A percentile compares a stretch with the other conserved stretches of the same genome.
Conservation (phyloP, 2,888 invertebrate species). For the Aphodius granarius region DNA sequence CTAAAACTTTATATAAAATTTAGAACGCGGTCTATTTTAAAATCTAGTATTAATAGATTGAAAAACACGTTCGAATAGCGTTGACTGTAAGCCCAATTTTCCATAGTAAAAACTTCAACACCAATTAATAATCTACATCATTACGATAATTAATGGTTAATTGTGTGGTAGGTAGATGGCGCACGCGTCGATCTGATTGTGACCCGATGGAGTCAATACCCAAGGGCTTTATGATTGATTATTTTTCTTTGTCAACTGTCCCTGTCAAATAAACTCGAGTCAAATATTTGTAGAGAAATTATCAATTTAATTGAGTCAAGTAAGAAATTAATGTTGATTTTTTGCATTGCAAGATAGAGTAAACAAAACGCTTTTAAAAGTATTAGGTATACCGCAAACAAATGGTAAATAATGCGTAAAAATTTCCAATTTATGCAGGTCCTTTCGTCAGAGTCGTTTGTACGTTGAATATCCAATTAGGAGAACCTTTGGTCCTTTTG, state of each 20-base stretch:
- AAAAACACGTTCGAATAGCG: not conserved
- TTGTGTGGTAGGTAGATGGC: not conserved
- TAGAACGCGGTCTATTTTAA: no score
- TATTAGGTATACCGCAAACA: no score
- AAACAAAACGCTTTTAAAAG: no score
- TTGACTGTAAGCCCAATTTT: not conserved
- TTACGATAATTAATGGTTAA: not conserved
- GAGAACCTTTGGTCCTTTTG: not conserved
- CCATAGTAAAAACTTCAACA: not conserved
- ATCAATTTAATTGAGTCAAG: not conserved
- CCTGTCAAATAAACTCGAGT: not conserved
- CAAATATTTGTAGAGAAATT: not conserved
- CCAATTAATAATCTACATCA: not conserved
- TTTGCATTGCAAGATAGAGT: no score
- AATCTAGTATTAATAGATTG: not conserved
- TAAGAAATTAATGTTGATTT: not conserved
- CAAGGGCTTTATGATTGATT: not conserved
- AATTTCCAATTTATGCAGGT: not conserved
- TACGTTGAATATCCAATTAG: not conserved
- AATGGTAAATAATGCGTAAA: not conserved
- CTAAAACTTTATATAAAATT: no score
- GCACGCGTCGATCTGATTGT: not conserved
- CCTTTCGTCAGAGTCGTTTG: not conserved
- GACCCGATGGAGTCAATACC: not conserved
- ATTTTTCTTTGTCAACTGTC: not conserved